Evolutionary conservation across 2,113 vertebrate genomes (phyloP).

Genomic region (Chaetodon auriga): DNA sequence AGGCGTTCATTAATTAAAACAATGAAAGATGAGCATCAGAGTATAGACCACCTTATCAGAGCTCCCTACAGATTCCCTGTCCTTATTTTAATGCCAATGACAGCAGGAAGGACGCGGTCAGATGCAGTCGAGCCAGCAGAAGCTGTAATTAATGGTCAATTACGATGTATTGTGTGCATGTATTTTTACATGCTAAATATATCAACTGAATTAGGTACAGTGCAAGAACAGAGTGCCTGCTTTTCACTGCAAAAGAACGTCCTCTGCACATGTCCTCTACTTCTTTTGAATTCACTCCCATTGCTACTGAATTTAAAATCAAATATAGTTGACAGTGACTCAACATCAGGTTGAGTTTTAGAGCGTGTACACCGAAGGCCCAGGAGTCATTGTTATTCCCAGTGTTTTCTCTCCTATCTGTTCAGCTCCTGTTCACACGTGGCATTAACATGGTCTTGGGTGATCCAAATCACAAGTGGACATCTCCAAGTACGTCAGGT

Average conservation of each 20-base stretch:
- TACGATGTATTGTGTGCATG: too few species aligned
- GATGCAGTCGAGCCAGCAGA: too few species aligned
- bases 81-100: neutral
- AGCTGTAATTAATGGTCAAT: too few species aligned
- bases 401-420: slow-evolving; percentile 17
- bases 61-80: neutral
- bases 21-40: neutral
- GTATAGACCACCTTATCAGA: neutral
- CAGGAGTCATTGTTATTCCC: slow-evolving; percentile 32
- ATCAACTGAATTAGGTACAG: neutral
- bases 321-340: neutral
- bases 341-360: slow-evolving; percentile 25
- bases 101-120: too few species aligned
- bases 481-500: too few species aligned
- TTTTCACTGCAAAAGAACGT: neutral
- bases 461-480: too few species aligned
- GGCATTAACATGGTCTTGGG: too few species aligned
- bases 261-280: neutral
- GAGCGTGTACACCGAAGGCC: slow-evolving; percentile 6
- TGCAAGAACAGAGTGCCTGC: neutral
- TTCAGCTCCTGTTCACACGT: neutral
- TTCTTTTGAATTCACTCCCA: neutral
- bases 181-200: neutral
- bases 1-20: neutral
- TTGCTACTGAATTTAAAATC: neutral